These are phyloP conservation scores for Anguilla obscura DNA, from an alignment of 2,797 vertebrate species.

Conservation along the genomic window DNA sequence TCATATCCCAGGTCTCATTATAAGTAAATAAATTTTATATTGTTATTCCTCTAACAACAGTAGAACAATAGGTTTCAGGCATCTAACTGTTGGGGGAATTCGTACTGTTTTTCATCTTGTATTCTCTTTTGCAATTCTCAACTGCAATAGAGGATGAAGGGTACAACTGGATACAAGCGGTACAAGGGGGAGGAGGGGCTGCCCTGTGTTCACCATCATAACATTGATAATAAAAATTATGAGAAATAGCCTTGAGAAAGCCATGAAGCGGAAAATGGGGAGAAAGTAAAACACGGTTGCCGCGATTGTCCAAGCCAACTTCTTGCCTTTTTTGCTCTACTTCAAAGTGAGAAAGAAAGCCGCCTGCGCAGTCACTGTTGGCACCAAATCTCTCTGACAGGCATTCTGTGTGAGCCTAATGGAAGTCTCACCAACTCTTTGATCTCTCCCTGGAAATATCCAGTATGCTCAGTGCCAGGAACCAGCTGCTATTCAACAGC, in stretches of 20 bases:
- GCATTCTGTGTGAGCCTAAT: background rate
- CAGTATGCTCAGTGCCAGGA: background rate
- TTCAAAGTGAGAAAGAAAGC: background rate
- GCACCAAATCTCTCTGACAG: background rate
- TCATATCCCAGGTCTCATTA: background rate
- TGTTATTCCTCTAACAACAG: background rate
- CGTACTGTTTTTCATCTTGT: background rate
- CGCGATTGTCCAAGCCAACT: background rate
- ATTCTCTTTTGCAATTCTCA: background rate
- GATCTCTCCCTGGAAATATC: background rate
- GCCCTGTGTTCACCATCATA: background rate
- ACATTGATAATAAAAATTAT: background rate
- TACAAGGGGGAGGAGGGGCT: background rate
- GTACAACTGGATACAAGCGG: background rate
- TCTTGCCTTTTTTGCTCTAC: background rate
- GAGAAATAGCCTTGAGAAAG: background rate
- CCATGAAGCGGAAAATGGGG: background rate
- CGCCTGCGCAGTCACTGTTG: background rate
- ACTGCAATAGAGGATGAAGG: background rate
- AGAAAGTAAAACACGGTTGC: background rate
- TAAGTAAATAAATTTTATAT: background rate
- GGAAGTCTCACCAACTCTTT: background rate
- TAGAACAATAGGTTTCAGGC: background rate
- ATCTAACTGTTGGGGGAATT: background rate
- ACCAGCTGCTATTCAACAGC: slow-evolving; percentile 4